phyloP scores from a whole-genome alignment of 2,797 vertebrate species.

The Spinibarbus caldwelli region DNA sequence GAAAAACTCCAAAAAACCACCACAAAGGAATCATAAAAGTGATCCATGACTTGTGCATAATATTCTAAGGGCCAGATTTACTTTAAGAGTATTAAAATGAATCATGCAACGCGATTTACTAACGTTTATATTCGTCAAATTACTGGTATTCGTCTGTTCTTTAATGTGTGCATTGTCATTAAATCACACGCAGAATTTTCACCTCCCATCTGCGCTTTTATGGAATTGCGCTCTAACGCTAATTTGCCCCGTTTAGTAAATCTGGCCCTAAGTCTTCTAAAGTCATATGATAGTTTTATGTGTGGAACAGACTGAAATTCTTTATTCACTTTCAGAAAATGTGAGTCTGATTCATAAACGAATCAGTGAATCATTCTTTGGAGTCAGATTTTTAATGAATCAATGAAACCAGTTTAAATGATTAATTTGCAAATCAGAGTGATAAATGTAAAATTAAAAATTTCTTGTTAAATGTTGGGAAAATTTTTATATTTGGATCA shows the following conservation, averaged over 20 bases:
- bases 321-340: background rate
- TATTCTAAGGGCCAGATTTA: too few relatives aligned
- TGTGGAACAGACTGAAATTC: background rate
- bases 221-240: too few relatives aligned
- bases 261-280: too few relatives aligned
- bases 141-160: too few relatives aligned
- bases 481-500: background rate
- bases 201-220: too few relatives aligned
- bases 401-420: background rate
- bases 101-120: too few relatives aligned
- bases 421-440: background rate
- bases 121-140: too few relatives aligned
- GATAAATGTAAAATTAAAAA: background rate
- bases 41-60: background rate
- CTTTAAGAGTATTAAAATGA: too few relatives aligned
- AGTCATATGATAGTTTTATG: background rate
- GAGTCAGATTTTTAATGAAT: background rate
- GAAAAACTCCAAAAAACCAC: background rate
- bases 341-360: background rate
- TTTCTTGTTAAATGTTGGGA: background rate
- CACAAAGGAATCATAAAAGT: background rate
- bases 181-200: too few relatives aligned
- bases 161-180: too few relatives aligned
- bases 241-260: too few relatives aligned
- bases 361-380: background rate